Percentiles rank a stretch among this genome's conserved stretches.
phyloP scores from a whole-genome alignment of 2,888 invertebrate genomes.

The Alloscopus bannaensis region DNA sequence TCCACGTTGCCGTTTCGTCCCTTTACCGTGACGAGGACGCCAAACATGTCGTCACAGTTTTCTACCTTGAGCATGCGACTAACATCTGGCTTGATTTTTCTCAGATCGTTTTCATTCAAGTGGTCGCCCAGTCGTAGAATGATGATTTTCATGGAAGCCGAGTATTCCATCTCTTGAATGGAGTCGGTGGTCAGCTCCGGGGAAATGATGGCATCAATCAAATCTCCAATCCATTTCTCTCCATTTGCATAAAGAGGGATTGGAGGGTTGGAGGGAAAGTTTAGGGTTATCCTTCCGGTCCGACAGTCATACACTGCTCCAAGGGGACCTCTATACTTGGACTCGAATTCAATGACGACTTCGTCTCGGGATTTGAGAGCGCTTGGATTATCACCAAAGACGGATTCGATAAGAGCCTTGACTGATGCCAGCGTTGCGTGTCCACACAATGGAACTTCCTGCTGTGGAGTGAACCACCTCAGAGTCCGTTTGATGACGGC shows the following conservation, averaged over 20 bases:
- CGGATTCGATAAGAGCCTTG: conserved; percentile 75
- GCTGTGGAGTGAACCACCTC: conserved; percentile 78
- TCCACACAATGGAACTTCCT: conserved; percentile 78
- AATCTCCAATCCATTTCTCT: conserved; percentile 71
- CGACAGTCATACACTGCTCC: conserved; percentile 40
- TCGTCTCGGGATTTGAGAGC: conserved; percentile 58
- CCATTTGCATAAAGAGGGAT: conserved; percentile 61
- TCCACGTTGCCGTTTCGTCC: conserved; percentile 50
- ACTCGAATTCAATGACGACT: conserved; percentile 42
- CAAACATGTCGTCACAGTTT: conserved; percentile 70
- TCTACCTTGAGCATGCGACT: conserved; percentile 60
- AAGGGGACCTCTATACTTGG: conserved; percentile 33
- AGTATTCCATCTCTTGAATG: conserved; percentile 72
- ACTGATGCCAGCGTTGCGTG: conserved; percentile 78
- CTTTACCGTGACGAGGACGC: conserved; percentile 74
- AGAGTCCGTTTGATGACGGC: conserved; percentile 70
- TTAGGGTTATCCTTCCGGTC: conserved; percentile 41
- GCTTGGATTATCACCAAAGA: conserved; percentile 73
- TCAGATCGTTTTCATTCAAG: conserved; percentile 60
- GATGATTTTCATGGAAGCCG: conserved; percentile 72
- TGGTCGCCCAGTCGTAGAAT: conserved; percentile 73
- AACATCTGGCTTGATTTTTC: conserved; percentile 68
- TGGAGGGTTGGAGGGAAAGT: conserved; percentile 56
- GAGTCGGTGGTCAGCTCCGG: conserved; percentile 51
- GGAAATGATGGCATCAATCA: conserved; percentile 68